These are phyloP conservation scores for Callaeas wilsoni DNA, from an alignment of 2,113 vertebrate species.

Conservation along the genomic window DNA sequence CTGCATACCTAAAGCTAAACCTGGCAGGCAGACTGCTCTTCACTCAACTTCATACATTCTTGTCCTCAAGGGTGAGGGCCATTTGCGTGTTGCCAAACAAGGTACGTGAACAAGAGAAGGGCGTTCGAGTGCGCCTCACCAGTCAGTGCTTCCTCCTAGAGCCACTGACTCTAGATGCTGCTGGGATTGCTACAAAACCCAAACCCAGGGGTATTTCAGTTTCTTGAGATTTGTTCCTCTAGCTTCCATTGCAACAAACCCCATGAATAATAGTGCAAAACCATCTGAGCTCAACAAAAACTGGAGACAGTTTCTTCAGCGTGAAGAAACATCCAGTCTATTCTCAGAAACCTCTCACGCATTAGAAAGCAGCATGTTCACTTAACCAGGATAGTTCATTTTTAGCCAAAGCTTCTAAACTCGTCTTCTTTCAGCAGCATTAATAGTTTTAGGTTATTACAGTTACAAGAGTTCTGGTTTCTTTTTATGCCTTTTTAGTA, in stretches of 20 bases:
- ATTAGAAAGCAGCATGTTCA: background rate
- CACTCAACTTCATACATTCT: background rate
- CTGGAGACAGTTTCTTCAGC: background rate
- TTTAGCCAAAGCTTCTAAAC: background rate
- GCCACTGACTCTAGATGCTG: fast-evolving
- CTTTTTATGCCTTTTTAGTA: background rate
- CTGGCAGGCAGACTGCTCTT: background rate
- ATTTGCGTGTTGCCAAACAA: background rate
- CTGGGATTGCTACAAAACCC: background rate
- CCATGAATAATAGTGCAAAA: background rate
- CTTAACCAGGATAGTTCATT: background rate
- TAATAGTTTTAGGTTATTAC: background rate
- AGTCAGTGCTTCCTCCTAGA: background rate
- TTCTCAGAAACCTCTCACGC: background rate
- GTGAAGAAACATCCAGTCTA: background rate
- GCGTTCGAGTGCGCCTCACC: fast-evolving
- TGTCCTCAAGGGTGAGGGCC: background rate
- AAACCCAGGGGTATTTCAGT: background rate
- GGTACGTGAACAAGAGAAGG: fast-evolving
- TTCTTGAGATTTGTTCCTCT: background rate
- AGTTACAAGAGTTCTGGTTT: background rate
- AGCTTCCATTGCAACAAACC: background rate
- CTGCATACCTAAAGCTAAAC: background rate
- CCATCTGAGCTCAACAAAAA: background rate
- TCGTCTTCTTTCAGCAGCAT: background rate